phyloP scores from a whole-genome alignment of 2,113 vertebrate species.

The Paracanthobrama guichenoti region DNA sequence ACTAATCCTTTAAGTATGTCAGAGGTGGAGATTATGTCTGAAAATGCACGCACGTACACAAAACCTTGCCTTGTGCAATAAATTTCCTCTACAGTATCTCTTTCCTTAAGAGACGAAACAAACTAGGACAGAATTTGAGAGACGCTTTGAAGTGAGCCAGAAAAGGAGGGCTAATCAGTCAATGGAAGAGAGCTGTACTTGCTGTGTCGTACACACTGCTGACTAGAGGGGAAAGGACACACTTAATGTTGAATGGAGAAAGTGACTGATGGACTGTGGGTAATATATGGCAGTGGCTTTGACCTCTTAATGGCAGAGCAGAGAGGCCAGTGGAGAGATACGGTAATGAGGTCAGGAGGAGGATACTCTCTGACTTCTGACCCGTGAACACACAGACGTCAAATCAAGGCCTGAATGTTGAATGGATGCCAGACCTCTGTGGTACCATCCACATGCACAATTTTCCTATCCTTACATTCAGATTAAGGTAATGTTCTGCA shows the following conservation, averaged over 20 bases:
- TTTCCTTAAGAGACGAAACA: not conserved
- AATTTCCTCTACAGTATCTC: not conserved
- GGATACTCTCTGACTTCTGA: constrained; percentile 19
- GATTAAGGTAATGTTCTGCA: not conserved
- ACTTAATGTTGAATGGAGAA: constrained; percentile 26
- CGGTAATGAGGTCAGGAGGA: constrained; percentile 48
- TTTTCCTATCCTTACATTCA: not conserved
- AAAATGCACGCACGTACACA: not conserved
- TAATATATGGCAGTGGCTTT: constrained; percentile 57
- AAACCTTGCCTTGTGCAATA: constrained; percentile 14
- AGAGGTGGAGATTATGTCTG: not conserved
- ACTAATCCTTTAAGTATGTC: not conserved
- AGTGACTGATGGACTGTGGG: constrained; percentile 65
- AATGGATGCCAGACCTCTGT: not conserved
- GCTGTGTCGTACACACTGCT: not conserved
- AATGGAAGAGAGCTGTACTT: not conserved
- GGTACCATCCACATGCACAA: too few species aligned
- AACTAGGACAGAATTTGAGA: constrained; percentile 4
- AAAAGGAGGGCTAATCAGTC: not conserved
- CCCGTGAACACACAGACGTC: not conserved
- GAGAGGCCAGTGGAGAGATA: constrained; percentile 19
- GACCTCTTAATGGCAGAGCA: constrained; percentile 45
- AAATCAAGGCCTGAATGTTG: not conserved
- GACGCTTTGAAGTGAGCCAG: not conserved
- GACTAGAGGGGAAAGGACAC: not conserved